These are phyloP conservation scores for Dissostichus mawsoni DNA, from an alignment of 2,113 vertebrate genomes.

Conservation along the genomic window DNA sequence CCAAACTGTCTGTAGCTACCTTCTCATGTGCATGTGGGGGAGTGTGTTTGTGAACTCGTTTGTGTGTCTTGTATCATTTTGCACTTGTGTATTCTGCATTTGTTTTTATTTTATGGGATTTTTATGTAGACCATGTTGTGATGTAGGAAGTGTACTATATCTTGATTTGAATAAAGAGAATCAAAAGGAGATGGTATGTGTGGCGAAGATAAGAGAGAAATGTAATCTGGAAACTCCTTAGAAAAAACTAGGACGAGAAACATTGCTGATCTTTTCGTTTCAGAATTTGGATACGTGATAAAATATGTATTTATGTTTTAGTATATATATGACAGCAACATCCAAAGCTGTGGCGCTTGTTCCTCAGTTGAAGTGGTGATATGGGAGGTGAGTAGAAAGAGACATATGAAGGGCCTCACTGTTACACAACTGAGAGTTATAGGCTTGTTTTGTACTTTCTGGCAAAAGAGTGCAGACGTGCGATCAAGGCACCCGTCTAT, in stretches of 20 bases:
- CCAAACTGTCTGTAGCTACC: too few species aligned
- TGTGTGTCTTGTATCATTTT: too few species aligned
- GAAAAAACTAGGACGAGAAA: conserved; percentile 21
- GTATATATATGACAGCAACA: conserved; percentile 23
- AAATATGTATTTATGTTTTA: conserved; percentile 1
- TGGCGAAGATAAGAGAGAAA: background rate
- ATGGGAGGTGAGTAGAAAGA: conserved; percentile 39
- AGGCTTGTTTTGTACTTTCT: conserved; percentile 22
- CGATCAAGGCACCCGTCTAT: conserved; percentile 20
- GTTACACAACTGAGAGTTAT: conserved; percentile 29
- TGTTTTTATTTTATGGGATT: too few species aligned
- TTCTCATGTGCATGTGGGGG: too few species aligned
- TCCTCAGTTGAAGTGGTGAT: conserved; percentile 31
- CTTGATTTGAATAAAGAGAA: conserved; percentile 20
- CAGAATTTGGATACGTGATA: conserved; percentile 14
- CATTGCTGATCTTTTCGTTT: conserved; percentile 9
- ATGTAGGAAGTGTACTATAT: too few species aligned
- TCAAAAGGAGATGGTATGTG: conserved; percentile 8
- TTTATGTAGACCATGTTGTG: too few species aligned
- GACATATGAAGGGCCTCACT: conserved; percentile 32
- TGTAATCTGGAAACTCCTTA: conserved; percentile 21
- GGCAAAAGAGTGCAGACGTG: conserved; percentile 10
- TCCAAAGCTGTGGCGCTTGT: conserved; percentile 43
- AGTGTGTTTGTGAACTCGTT: too few species aligned
- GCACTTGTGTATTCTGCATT: too few species aligned